These are phyloP conservation scores for Dendrophyllia cribrosa DNA, from an alignment of 64 coral and sea anemone genomes.

Conservation along the genomic window DNA sequence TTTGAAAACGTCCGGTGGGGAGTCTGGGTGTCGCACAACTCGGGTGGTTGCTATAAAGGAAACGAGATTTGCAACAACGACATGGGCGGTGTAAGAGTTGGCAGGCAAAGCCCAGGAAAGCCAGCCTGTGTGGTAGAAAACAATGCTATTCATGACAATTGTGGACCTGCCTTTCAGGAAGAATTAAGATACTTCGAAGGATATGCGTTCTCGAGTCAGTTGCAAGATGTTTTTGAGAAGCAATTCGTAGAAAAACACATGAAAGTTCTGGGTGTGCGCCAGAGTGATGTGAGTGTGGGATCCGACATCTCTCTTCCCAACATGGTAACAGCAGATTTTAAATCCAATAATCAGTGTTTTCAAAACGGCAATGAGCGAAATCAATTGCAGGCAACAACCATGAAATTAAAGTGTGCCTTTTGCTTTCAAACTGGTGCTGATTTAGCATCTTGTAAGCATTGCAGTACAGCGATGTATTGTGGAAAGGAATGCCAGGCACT, in stretches of 20 bases:
- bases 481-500: slow-evolving; percentile 50
- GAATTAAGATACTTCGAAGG: background rate
- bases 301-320: background rate
- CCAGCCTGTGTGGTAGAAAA: background rate
- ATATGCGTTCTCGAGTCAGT: background rate
- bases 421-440: background rate
- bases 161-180: background rate
- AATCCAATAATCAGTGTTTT: background rate
- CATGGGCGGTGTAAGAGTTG: background rate
- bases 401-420: background rate
- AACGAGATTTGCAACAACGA: slow-evolving; percentile 35
- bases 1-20: slow-evolving; percentile 24
- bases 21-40: background rate
- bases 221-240: background rate
- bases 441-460: slow-evolving; percentile 44
- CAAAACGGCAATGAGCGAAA: background rate
- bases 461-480: slow-evolving; percentile 54
- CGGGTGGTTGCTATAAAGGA: background rate
- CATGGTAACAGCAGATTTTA: background rate
- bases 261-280: background rate
- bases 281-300: background rate
- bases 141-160: background rate
- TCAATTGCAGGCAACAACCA: background rate
- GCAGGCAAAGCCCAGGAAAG: background rate
- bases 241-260: background rate